These are phyloP conservation scores for Synergus umbraculus DNA, from an alignment of 2,888 invertebrate genomes.

Conservation along the genomic window DNA sequence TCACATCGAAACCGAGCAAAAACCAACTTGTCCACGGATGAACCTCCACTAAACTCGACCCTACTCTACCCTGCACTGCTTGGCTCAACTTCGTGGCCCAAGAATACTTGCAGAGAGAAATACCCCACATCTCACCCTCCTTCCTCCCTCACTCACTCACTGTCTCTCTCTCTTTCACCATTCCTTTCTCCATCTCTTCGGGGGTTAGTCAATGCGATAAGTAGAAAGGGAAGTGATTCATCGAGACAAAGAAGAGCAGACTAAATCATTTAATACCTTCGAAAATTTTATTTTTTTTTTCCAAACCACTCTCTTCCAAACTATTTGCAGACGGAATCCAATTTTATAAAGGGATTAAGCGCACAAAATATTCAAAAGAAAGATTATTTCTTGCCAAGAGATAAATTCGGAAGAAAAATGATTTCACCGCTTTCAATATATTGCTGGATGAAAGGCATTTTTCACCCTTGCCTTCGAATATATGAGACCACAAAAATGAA, in stretches of 20 bases:
- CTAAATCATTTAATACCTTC: not conserved
- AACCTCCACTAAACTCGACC: slow-evolving; percentile 57
- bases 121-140: not conserved
- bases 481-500: not conserved
- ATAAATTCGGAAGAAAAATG: not conserved
- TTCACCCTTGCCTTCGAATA: not conserved
- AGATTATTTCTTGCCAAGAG: not conserved
- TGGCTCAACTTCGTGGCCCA: slow-evolving; percentile 46
- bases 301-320: not conserved
- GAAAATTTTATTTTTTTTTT: not conserved
- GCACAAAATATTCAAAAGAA: not conserved
- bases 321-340: not conserved
- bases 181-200: not conserved
- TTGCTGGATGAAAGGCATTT: not conserved
- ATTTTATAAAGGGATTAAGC: not conserved
- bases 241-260: slow-evolving; percentile 9
- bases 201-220: not conserved
- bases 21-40: slow-evolving; percentile 63
- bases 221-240: slow-evolving; percentile 3
- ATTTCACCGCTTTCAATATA: not conserved
- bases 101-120: slow-evolving; percentile 20
- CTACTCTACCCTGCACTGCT: slow-evolving; percentile 60
- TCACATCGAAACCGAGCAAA: slow-evolving; percentile 63
- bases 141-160: not conserved
- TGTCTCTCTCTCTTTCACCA: not conserved